Percentiles rank a stretch among this genome's conserved stretches.
phyloP scores from a whole-genome alignment of 2,888 invertebrate species.

The Euplagia quadripunctaria region DNA sequence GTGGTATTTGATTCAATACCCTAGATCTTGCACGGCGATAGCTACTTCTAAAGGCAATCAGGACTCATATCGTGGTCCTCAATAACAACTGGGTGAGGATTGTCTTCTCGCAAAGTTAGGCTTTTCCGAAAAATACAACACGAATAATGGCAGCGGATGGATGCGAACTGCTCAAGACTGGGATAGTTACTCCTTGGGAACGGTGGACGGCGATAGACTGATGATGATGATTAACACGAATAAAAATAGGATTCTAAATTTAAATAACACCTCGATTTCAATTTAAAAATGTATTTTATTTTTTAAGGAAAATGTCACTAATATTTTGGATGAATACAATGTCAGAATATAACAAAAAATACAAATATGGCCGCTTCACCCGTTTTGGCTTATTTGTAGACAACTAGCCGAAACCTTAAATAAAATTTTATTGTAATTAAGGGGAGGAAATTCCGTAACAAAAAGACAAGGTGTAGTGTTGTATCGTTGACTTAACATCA shows the following conservation, averaged over 20 bases:
- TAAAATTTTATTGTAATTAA: conserved; percentile 67
- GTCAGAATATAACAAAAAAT: conserved; percentile 13
- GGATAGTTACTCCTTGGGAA: no score
- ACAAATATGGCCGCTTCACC: conserved; percentile 51
- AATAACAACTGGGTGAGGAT: neutral
- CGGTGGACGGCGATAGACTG: no score
- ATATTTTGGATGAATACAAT: neutral
- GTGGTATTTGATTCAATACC: no score
- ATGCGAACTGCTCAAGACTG: no score
- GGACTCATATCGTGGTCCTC: neutral
- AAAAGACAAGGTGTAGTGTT: conserved; percentile 77
- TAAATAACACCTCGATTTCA: neutral
- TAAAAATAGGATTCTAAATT: neutral
- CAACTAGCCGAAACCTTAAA: conserved; percentile 57
- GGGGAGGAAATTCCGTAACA: conserved; percentile 78
- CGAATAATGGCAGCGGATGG: neutral
- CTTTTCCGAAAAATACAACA: neutral
- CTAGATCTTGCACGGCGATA: no score
- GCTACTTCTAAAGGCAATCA: no score
- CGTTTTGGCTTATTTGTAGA: conserved; percentile 51
- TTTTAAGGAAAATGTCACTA: neutral
- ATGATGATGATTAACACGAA: no score
- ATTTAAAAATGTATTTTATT: neutral
- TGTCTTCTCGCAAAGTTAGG: neutral
- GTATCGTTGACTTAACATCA: conserved; percentile 62